phyloP scores from a whole-genome alignment of 2,888 invertebrate genomes.

The Ophonus ardosiacus region DNA sequence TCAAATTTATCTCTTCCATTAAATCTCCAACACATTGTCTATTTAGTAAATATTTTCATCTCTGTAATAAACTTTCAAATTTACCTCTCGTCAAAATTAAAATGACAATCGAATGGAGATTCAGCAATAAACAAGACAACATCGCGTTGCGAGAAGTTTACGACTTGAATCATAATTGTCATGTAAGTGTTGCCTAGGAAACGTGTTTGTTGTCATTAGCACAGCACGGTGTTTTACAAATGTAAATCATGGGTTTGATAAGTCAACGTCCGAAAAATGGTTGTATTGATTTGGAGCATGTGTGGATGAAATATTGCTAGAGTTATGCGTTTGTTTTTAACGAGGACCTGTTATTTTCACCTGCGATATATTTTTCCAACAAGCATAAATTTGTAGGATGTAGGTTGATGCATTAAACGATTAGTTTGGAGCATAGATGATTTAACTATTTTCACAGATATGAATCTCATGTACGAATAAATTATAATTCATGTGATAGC shows the following conservation, averaged over 20 bases:
- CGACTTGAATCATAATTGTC: constrained; percentile 25
- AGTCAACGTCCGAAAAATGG: constrained; percentile 29
- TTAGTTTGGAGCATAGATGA: not conserved
- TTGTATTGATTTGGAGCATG: not conserved
- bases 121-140: constrained; percentile 20
- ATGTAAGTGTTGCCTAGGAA: constrained; percentile 24
- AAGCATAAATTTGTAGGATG: not conserved
- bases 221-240: constrained; percentile 16
- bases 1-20: constrained; percentile 36
- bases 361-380: not conserved
- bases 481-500: no score
- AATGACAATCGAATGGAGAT: constrained; percentile 40
- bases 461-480: no score
- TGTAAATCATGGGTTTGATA: constrained; percentile 27
- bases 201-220: constrained; percentile 37
- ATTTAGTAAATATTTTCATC: constrained; percentile 48
- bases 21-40: constrained; percentile 35
- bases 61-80: constrained; percentile 16
- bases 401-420: not conserved
- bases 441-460: not conserved
- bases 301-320: constrained; percentile 19
- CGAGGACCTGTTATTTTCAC: constrained; percentile 19
- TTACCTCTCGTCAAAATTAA: constrained; percentile 34
- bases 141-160: not conserved
- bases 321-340: constrained; percentile 14